Base-by-base conservation (phyloP, 2,113 vertebrate species). In the Gobio gobio region DNA sequence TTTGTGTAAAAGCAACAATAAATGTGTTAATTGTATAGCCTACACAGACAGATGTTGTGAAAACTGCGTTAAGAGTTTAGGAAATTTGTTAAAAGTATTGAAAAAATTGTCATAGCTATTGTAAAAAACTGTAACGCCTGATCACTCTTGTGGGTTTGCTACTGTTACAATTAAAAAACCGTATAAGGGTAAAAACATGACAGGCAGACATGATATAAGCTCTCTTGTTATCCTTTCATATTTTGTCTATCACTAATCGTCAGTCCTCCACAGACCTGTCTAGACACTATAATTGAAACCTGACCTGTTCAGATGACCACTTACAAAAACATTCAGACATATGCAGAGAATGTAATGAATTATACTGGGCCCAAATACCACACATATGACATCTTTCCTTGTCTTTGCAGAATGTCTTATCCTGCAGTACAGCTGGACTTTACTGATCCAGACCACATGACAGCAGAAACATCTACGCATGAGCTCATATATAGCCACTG, bases 221-320 rank as follows among this genome's bases (percentile, higher is more conserved):
- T n/a, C n/a, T n/a, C 47, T 29, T 13, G 24, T 77, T 77, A 20
- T 36, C 18, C n/a, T 12, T 4, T 36, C 18, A 63, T 78, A 58
- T 66, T 66, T 51, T 22, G 24, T 81, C 24, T 78, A 49, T 75
- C 20, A 22, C 20, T n/a, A 63, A 73, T 66, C 3, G 6, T 24
- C 18, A 70, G 68, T 86, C 72, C 76, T 79, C 81, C 63, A 66
- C 54, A 73, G 84, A 68, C 56, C 45, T 56, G 86, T 87, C 86
- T 86, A 88, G 84, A 88, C 86, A 26, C 59, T 84, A 51, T 84
- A 72, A 79, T 76, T 88, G 85, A 90, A 89, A 91, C 61, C 40
- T 26, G 80, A 86, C 49, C 84, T 68, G 70, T 83, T 80, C 59
- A 70, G 68, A 89, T 88, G 85, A 63, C 47, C 40, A 77, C 83